These are phyloP conservation scores for Torymus tubicola DNA, from an alignment of 2,888 invertebrate genomes.

Conservation along the genomic window DNA sequence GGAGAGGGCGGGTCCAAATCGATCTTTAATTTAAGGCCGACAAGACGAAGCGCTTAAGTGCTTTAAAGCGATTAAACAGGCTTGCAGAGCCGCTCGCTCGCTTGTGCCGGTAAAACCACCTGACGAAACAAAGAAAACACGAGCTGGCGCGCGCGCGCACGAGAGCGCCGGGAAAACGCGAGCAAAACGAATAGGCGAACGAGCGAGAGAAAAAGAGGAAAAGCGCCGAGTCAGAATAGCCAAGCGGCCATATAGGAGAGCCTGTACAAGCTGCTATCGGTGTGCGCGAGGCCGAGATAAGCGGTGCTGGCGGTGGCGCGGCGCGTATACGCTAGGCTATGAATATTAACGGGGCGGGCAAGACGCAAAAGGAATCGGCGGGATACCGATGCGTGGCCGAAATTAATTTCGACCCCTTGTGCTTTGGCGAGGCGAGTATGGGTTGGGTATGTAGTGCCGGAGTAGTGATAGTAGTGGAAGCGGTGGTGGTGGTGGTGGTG, in stretches of 20 bases:
- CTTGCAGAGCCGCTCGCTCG: background rate
- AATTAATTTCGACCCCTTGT: constrained; percentile 64
- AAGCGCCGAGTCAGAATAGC: constrained; percentile 32
- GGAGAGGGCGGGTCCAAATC: constrained; percentile 10
- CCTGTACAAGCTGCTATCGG: background rate
- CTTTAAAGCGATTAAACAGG: constrained; percentile 38
- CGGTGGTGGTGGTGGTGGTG: background rate
- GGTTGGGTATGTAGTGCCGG: too few relatives aligned
- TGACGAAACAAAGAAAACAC: constrained; percentile 41
- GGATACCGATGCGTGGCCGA: constrained; percentile 64
- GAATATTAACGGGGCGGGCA: constrained; percentile 71
- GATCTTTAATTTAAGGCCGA: constrained; percentile 29
- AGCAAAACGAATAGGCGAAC: constrained; percentile 29
- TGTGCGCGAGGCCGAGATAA: constrained; percentile 65
- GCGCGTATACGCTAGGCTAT: constrained; percentile 61
- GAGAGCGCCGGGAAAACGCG: constrained; percentile 47
- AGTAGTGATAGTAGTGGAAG: background rate
- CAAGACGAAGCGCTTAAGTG: constrained; percentile 18
- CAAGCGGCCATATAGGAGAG: too few relatives aligned
- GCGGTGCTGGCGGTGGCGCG: constrained; percentile 63
- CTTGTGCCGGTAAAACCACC: constrained; percentile 23
- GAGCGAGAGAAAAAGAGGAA: constrained; percentile 38
- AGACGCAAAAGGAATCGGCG: constrained; percentile 67
- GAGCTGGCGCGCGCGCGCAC: constrained; percentile 9
- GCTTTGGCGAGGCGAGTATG: background rate